These are phyloP conservation scores for Mareca penelope DNA, from an alignment of 2,797 vertebrate genomes.

Conservation along the genomic window DNA sequence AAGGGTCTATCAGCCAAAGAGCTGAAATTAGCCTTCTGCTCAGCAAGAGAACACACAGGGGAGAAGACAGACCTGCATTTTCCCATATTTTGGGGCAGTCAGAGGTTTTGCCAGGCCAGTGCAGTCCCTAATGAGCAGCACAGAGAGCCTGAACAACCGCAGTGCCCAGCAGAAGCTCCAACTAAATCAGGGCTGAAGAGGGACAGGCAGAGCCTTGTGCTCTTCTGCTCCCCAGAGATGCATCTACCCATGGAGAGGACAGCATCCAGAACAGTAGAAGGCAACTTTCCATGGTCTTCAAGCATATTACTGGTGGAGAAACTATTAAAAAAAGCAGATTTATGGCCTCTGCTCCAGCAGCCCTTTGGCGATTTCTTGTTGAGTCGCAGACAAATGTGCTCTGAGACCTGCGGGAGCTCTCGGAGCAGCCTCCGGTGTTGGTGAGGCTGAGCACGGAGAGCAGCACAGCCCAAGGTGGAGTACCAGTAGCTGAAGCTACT, in stretches of 20 bases:
- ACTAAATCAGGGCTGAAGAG: not conserved
- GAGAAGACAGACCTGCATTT: fast-evolving
- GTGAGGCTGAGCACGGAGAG: not conserved
- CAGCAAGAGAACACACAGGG: not conserved
- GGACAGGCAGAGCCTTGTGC: not conserved
- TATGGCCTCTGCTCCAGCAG: not conserved
- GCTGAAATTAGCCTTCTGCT: not conserved
- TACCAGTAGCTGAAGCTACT: not conserved
- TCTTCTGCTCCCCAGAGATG: not conserved
- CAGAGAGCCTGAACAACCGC: not conserved
- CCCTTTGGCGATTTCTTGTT: not conserved
- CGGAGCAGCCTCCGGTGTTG: fast-evolving
- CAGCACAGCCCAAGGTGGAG: not conserved
- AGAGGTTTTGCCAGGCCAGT: not conserved
- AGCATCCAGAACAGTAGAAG: not conserved
- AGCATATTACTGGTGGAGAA: not conserved
- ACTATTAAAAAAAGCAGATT: not conserved
- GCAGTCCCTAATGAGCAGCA: fast-evolving
- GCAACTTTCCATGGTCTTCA: not conserved
- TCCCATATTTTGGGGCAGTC: not conserved
- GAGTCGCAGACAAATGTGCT: not conserved
- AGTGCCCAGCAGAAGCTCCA: not conserved
- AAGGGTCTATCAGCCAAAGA: not conserved
- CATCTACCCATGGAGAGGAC: not conserved
- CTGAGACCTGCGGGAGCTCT: fast-evolving